Base-by-base conservation (phyloP, 2,888 invertebrate genomes). In the Euplexia lucipara region DNA sequence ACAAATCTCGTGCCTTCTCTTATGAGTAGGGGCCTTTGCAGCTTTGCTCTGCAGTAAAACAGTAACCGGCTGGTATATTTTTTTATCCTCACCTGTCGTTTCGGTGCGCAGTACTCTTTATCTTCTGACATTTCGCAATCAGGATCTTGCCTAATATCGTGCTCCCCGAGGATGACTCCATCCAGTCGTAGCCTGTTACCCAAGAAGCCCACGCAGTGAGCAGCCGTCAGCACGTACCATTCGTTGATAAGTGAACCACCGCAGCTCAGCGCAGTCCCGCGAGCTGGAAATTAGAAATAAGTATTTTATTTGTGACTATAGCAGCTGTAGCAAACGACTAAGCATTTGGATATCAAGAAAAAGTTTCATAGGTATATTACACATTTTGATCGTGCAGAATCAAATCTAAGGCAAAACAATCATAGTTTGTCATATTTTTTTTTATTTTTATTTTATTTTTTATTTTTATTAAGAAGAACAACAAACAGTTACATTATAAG, bases 121-220 rank as follows among this genome's bases (percentile, higher is more conserved):
- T 96, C 79, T 65, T 90, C 77, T 56, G 84, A 66, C 78, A 91
- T 59, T 83, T 91, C 89, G 84, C 97, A 94, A 83, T 96, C 92
- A 10, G 88, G 89, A 60, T 91, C 90, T 0, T 88, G 89, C 49
- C 85, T 86, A 48, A 94, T 82, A 78, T 96, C 94, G 75, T 97
- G 95, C 63, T 97, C 97, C 0, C 97, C 97, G 3, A 97, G 89
- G n/a, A 97, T 90, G 4, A 96, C 96, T 1, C 95, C 95, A 9
- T 90, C 82, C 47, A 95, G 66, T 12, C 56, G 45, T 47, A 96
- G 83, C 22, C 91, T 91, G 42, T 78, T 84, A 0, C 95, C 94
- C 49, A 96, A 85, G 78, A 95, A 95, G 1, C 93, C 86, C 1
- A 96, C 95, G 77, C 96, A 96, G 78, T 96, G 96, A 0, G 96